Conservation (phyloP, 2,113 vertebrate species). For the Prolemur simus region DNA sequence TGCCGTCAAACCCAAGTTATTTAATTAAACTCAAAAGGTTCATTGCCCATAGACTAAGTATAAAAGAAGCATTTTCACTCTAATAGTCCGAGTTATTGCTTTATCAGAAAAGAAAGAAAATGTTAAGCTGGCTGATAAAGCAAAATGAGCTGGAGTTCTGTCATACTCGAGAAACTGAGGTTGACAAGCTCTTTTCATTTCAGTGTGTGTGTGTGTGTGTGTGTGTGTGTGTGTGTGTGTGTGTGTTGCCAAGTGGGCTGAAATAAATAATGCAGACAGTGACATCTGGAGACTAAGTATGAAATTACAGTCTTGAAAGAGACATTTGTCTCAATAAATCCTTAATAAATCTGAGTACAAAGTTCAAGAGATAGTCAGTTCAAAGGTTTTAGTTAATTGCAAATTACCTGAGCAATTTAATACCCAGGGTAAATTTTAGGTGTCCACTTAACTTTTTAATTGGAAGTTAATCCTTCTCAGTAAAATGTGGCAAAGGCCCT, state of each 20-base stretch:
- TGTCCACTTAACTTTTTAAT: neutral
- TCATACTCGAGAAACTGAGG: neutral
- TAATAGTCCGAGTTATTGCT: neutral
- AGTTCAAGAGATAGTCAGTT: neutral
- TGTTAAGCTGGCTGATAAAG: neutral
- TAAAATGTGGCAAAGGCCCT: neutral
- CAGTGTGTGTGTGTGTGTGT: too few species aligned
- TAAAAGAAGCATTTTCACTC: neutral
- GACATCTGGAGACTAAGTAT: constrained; percentile 71
- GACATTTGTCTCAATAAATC: neutral
- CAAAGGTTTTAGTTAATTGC: neutral
- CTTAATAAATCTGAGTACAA: neutral
- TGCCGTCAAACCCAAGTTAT: neutral
- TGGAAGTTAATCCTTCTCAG: neutral
- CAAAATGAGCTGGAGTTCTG: neutral
- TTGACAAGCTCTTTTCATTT: neutral
- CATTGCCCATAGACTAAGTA: neutral
- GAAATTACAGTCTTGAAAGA: constrained; percentile 43
- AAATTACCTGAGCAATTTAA: neutral
- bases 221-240: neutral
- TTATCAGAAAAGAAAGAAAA: neutral
- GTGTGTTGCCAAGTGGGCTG: neutral
- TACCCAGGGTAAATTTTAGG: neutral
- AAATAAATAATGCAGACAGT: constrained; percentile 61
- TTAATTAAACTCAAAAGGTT: neutral